Base-by-base conservation (phyloP, 2,888 invertebrate species). In the Conus canariensis region DNA sequence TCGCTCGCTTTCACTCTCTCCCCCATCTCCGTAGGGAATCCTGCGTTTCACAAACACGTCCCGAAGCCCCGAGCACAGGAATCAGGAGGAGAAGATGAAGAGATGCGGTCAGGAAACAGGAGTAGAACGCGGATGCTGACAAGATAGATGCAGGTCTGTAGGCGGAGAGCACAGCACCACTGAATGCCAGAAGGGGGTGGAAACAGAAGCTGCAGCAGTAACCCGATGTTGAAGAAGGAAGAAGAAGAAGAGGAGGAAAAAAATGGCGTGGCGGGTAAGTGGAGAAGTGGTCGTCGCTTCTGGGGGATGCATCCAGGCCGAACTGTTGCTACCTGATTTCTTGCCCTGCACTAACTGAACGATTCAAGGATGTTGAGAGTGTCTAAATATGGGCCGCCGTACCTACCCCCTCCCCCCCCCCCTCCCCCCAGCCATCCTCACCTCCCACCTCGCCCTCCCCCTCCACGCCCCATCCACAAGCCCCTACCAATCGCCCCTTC, bases 311-410 rank as follows among this genome's bases (percentile, higher is more conserved):
- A 83, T 83, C 82, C 82, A 83, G 58, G 56, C 82, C 19, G 82
- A 83, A 83, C 82, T 56, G 56, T 83, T 83, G 82, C 82, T 83
- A 58, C 85, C 85, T 88, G 83, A 77, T 88, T 88, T 85, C 85
- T 74, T 56, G 74, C 56, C 74, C 60, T 64, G 74, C 74, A 70
- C 85, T 85, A n/a, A 85, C 67, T 85, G 85, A 85, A 82, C 89
- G 59, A 83, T 83, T 83, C 82, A 83, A 83, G 58, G 82, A 58
- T 74, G 89, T 45, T 74, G n/a, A 74, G 16, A 8, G 85, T 85
- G 85, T 25, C 85, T 89, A 74, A 85, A 85, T 85, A 89, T 85
- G 85, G 85, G 45, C 89, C 56, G 67, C 70, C 6, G 85, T 59
- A 85, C 30, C 74, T 67, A 19, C 59, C 89, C 58, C 56, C 60